These are phyloP conservation scores for Trichoplax adhaerens DNA, from an alignment of 37 sponge, comb jelly and placozoan genomes.

Conservation along the genomic window DNA sequence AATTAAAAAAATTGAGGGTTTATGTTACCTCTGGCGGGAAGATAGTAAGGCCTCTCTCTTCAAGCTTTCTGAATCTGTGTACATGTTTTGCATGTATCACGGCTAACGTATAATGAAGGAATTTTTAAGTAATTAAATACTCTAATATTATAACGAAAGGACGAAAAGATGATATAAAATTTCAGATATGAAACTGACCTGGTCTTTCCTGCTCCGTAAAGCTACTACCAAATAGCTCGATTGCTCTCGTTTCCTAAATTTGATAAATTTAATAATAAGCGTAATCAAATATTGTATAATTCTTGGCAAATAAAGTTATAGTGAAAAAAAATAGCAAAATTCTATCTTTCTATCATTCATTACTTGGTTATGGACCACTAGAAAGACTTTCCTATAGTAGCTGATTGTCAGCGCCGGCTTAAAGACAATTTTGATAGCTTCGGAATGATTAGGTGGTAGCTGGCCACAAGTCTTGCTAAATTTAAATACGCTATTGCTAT, in stretches of 20 bases:
- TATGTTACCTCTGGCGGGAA: conserved; percentile 50
- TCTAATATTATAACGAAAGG: too few relatives aligned
- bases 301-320: not conserved
- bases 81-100: conserved; percentile 9
- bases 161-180: too few relatives aligned
- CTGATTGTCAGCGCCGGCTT: conserved; percentile 51
- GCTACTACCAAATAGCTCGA: conserved; percentile 63
- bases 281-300: not conserved
- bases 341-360: too few relatives aligned
- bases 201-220: conserved; percentile 60
- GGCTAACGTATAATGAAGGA: too few relatives aligned
- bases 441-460: conserved; percentile 16
- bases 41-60: conserved; percentile 42
- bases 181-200: conserved; percentile 12
- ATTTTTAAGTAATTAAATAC: too few relatives aligned
- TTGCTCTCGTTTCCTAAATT: conserved; percentile 42
- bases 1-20: too few relatives aligned
- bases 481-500: conserved; percentile 45
- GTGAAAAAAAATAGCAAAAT: too few relatives aligned
- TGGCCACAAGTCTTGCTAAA: conserved; percentile 31
- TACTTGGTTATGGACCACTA: conserved; percentile 67
- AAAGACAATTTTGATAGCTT: conserved; percentile 43
- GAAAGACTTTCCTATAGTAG: conserved; percentile 46
- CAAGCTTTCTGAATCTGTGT: conserved; percentile 15
- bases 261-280: not conserved